Evolutionary conservation across 1,140 invertebrate species (phyloP), one percentile per base, ranked within the genome.

Genomic region (Intoshia linei): DNA sequence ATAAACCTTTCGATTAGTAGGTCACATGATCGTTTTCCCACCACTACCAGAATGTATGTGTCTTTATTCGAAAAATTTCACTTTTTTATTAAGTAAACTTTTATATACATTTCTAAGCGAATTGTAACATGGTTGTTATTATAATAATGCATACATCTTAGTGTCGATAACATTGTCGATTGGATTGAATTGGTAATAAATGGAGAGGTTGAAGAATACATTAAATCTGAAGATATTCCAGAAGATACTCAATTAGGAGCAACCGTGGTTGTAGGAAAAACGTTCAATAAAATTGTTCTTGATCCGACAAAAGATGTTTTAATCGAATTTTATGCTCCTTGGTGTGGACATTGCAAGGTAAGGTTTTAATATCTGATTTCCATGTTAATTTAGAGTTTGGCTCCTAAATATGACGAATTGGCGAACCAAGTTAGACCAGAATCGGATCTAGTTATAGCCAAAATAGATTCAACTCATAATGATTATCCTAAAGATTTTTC

Each of bases 311-410:
- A 83, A 51, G 87, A 98, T 59, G 76, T 76, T 3, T 62, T 98
- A 4, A 69, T 95, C 43, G 83, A 93, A 57, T 93, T 93, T 60
- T 93, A 93, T 60, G 83, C 83, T 23, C 81, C 83, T 1, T 93
- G 83, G 83, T 95, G 87, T 57, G 84, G 84, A 43, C 87, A 95
- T 50, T 98, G 87, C 63, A 90, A 57, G n/a, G n/a, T n/a, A n/a
- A n/a, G n/a, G n/a, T n/a, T n/a, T n/a, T n/a, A n/a, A n/a, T 29
- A n/a, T 29, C 2, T 13, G 15, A 7, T n/a, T 7, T 25, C n/a
- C 6, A 25, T 22, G 37, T 90, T n/a, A n/a, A n/a, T n/a, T n/a
- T n/a, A n/a, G 61, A 78, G 76, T 54, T 62, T 98, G 14, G 68
- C 76, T 29, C 87, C 87, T 19, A 66, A 77, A 32, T 93, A 67